Percentiles rank a stretch among this genome's conserved stretches.
Evolutionary conservation across 2,113 vertebrate species (phyloP).

Genomic region (Cyrtonyx montezumae): DNA sequence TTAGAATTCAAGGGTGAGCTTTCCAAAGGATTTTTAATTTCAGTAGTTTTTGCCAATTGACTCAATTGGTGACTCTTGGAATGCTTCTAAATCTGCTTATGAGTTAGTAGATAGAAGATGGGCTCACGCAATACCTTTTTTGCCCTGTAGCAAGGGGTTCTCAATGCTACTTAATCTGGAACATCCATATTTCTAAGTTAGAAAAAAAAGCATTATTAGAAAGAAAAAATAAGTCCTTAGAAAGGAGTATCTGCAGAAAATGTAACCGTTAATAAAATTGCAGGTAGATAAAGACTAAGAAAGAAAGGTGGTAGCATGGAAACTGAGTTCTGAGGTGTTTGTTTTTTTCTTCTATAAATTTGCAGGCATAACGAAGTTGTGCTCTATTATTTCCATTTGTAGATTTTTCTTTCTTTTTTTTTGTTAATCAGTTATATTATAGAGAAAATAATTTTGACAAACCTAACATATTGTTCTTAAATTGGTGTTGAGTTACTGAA

Average conservation of each 20-base stretch:
- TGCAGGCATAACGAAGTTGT: background rate
- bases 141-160: background rate
- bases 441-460: background rate
- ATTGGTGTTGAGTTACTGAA: background rate
- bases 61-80: background rate
- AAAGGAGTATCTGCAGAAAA: background rate
- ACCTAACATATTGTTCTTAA: background rate
- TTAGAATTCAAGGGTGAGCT: background rate
- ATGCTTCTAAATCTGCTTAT: background rate
- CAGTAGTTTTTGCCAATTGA: background rate
- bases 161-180: background rate
- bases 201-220: background rate
- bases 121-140: background rate
- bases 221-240: background rate
- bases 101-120: background rate
- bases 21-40: background rate
- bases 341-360: background rate
- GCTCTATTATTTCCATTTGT: background rate
- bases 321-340: background rate
- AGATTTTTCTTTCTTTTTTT: background rate
- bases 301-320: background rate
- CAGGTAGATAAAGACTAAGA: background rate
- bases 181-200: background rate
- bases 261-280: background rate
- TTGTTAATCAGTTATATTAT: background rate